Conservation (phyloP, 2,113 vertebrate genomes). For the Aphelocoma coerulescens region DNA sequence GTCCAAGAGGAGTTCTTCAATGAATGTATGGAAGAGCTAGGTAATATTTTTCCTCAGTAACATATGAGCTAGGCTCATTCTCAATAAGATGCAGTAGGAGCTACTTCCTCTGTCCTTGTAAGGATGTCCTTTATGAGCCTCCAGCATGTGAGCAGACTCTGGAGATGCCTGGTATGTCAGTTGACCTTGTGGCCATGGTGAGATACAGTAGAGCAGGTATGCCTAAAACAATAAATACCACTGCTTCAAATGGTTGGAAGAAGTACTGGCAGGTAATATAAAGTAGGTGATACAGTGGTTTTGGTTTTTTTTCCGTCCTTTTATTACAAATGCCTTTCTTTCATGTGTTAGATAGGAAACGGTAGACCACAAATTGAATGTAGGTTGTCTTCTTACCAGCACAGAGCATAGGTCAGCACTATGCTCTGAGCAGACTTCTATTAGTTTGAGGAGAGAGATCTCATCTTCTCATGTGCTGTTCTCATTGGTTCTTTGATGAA, state of each 20-base stretch:
- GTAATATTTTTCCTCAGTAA: not conserved
- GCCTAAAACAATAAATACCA: not conserved
- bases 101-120: not conserved
- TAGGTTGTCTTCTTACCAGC: not conserved
- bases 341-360: not conserved
- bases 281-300: not conserved
- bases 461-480: not conserved
- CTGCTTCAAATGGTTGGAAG: not conserved
- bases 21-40: not conserved
- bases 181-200: not conserved
- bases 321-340: not conserved
- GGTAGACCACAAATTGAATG: not conserved
- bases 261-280: not conserved
- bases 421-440: not conserved
- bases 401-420: not conserved
- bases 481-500: not conserved
- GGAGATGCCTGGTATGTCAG: not conserved
- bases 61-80: not conserved
- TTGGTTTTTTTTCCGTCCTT: not conserved
- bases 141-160: not conserved
- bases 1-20: not conserved
- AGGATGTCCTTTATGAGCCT: not conserved
- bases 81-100: not conserved
- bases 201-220: not conserved
- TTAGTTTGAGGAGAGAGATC: not conserved